Evolutionary conservation across 2,113 vertebrate genomes (phyloP).

Genomic region (Megaceryle maxima): DNA sequence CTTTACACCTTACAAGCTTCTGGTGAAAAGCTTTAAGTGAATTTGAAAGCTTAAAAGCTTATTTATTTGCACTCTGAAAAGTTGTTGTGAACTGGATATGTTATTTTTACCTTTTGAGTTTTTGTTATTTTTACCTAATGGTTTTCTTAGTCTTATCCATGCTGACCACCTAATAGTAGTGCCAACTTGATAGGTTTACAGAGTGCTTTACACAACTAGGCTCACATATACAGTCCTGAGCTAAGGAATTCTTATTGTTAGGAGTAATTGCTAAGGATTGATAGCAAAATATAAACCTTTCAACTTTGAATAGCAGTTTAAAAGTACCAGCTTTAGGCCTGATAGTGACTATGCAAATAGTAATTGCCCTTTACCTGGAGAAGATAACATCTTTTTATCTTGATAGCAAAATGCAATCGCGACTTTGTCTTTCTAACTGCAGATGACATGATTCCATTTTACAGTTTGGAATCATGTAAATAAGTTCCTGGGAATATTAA

Average conservation of each 20-base stretch:
- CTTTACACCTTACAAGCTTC: background rate
- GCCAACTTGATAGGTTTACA: background rate
- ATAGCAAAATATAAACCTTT: background rate
- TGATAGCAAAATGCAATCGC: background rate
- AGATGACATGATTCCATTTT: background rate
- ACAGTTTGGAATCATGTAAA: background rate
- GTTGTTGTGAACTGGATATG: background rate
- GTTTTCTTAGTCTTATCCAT: background rate
- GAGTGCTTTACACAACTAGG: background rate
- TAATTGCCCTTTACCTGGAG: background rate
- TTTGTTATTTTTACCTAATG: background rate
- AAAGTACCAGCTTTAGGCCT: background rate
- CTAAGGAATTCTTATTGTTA: background rate
- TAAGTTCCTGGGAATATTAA: background rate
- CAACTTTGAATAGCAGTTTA: background rate
- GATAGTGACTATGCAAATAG: background rate
- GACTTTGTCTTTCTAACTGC: background rate
- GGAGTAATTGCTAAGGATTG: background rate
- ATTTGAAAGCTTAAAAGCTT: background rate
- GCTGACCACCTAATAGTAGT: background rate
- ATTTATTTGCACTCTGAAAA: background rate
- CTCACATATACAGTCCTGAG: background rate
- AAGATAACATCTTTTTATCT: background rate
- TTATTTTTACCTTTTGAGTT: slow-evolving; percentile 16
- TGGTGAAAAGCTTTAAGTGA: background rate